Conservation (phyloP, 2,797 vertebrate species). For the Trematomus bernacchii region DNA sequence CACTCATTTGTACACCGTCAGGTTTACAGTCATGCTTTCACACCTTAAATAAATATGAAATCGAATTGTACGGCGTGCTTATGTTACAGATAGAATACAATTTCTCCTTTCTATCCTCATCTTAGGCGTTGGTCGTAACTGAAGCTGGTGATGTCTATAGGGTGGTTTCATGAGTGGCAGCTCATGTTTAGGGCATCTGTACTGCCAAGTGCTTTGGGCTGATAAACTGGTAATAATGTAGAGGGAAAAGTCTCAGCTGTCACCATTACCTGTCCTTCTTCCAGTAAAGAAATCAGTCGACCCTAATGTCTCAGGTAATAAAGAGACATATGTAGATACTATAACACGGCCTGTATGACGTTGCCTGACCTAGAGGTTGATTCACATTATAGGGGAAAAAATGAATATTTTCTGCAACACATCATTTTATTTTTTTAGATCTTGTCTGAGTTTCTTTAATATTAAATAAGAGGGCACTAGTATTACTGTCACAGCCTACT, state of each 20-base stretch:
- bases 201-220: background rate
- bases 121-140: background rate
- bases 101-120: background rate
- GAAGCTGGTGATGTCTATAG: background rate
- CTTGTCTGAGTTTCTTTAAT: background rate
- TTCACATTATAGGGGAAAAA: background rate
- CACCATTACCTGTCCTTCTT: background rate
- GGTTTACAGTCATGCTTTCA: slow-evolving; percentile 27
- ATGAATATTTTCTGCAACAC: background rate
- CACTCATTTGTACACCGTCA: slow-evolving; percentile 30
- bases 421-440: background rate
- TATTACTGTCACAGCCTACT: background rate
- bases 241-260: background rate
- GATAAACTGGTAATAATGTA: background rate
- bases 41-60: slow-evolving; percentile 1
- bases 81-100: slow-evolving; percentile 7
- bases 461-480: too few relatives aligned
- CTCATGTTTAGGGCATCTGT: background rate
- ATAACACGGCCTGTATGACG: background rate
- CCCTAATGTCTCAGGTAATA: background rate
- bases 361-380: background rate
- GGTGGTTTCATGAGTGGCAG: background rate
- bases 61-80: background rate
- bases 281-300: background rate
- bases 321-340: background rate